Conservation (phyloP, 2,113 vertebrate species). For the Ailurus styani region DNA sequence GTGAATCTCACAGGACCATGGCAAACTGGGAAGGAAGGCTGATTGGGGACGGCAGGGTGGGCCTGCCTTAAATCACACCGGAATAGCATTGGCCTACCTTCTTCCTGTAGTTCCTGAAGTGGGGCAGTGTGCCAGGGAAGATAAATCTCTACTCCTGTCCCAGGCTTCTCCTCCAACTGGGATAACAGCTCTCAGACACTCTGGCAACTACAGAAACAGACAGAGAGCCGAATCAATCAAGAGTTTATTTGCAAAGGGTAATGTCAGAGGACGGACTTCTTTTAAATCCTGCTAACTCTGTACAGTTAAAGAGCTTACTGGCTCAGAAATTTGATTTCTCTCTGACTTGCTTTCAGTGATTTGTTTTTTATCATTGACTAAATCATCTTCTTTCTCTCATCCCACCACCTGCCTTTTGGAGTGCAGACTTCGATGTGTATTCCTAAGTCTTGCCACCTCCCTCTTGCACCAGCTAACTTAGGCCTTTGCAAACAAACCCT, state of each 20-base stretch:
- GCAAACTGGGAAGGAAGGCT: slow-evolving; percentile 22
- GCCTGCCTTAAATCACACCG: slow-evolving; percentile 39
- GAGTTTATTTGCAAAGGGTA: slow-evolving; percentile 65
- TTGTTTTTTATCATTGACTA: slow-evolving; percentile 32
- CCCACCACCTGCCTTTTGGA: neutral
- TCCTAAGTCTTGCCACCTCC: neutral
- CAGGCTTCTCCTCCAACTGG: neutral
- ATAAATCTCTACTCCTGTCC: slow-evolving; percentile 40
- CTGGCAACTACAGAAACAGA: slow-evolving; percentile 49
- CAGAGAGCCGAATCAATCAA: slow-evolving; percentile 26
- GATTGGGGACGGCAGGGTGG: slow-evolving; percentile 15
- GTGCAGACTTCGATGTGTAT: neutral
- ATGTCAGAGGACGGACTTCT: slow-evolving; percentile 46
- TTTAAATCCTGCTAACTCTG: slow-evolving; percentile 34
- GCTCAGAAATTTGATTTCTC: slow-evolving; percentile 36
- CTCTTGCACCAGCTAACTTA: slow-evolving; percentile 22
- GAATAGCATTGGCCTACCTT: slow-evolving; percentile 30
- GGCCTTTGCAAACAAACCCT: slow-evolving; percentile 53
- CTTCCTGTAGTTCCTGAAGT: slow-evolving; percentile 12
- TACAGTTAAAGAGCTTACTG: slow-evolving; percentile 26
- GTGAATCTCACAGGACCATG: slow-evolving; percentile 54
- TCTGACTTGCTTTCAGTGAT: slow-evolving; percentile 6
- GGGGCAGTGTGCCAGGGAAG: slow-evolving; percentile 16
- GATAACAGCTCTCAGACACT: slow-evolving; percentile 49
- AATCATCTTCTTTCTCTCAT: neutral